Evolutionary conservation across 1,140 invertebrate species (phyloP), one percentile per base, ranked within the genome.

Genomic region (Triops cancriformis): DNA sequence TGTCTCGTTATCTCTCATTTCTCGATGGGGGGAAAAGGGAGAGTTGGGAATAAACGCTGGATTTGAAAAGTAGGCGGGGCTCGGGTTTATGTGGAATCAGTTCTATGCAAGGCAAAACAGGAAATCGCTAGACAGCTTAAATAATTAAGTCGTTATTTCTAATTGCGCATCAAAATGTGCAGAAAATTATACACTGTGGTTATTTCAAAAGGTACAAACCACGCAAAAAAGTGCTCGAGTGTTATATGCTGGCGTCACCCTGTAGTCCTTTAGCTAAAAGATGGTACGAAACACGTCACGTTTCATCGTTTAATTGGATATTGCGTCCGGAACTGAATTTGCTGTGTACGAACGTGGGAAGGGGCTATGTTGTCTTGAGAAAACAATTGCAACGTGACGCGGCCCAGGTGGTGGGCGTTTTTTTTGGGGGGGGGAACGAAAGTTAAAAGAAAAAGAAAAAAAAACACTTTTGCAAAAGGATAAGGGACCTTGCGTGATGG

Each of bases 111-210:
- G 14, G 14, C 6, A 64, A 6, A 64, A 64, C 3, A 5, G 23
- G 51, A 64, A 64, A 64, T 64, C 51, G 51, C 51, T 64, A 64
- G 51, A 9, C 51, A 64, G n/a, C 51, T 64, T 64, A 10, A 64
- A 64, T 10, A 23, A 64, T 64, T 64, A 23, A 64, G 51, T 64
- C 18, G 51, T 64, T 64, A 64, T n/a, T 64, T 18, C 23, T 64
- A 64, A 64, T 64, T 64, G 51, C 18, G n/a, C n/a, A 64, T 18
- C 51, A 10, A 23, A 64, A 64, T 64, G 51, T 64, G 51, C 51
- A 9, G 51, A 64, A 64, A 64, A 64, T 64, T 64, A 23, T 64
- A 64, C 51, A n/a, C 18, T 64, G 10, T 11, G 51, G 0, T 14
- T 6, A 12, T 64, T 18, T 37, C 31, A 4, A 37, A 37, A 37